A percentile compares a stretch with the other conserved stretches of the same genome.
phyloP scores from a whole-genome alignment of 2,113 vertebrate species.

The Cavia porcellus region DNA sequence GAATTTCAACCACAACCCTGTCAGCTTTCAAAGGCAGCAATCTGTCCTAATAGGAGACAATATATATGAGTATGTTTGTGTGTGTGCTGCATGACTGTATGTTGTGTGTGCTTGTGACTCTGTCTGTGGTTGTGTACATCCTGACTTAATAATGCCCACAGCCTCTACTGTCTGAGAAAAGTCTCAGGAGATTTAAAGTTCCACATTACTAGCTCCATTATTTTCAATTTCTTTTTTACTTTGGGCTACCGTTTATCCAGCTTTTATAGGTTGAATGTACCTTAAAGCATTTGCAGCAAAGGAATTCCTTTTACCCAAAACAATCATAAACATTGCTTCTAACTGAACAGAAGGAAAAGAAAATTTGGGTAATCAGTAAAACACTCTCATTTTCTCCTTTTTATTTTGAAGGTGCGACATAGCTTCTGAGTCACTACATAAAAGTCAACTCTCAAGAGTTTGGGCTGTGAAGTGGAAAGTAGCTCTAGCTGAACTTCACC shows the following conservation, averaged over 20 bases:
- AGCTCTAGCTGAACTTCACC: not conserved
- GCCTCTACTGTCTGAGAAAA: constrained; percentile 21
- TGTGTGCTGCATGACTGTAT: not conserved
- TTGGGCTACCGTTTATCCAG: not conserved
- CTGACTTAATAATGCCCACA: not conserved
- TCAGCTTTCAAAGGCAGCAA: constrained; percentile 12
- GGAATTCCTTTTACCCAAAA: not conserved
- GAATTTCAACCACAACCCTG: not conserved
- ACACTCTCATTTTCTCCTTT: not conserved
- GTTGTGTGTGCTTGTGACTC: not conserved
- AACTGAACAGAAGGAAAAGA: not conserved
- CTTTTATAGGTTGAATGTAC: not conserved
- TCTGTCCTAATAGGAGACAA: not conserved
- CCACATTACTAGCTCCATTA: not conserved
- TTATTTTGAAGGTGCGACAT: not conserved
- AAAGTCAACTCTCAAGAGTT: constrained; percentile 7
- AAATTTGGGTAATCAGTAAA: not conserved
- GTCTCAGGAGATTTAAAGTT: not conserved
- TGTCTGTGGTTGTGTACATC: not conserved
- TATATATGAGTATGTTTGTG: not conserved
- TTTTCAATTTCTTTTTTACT: not conserved
- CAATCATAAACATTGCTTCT: not conserved
- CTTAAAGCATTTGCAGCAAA: not conserved
- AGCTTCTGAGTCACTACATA: constrained; percentile 8
- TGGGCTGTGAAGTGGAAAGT: not conserved